Evolutionary conservation across 2,797 vertebrate genomes (phyloP), one percentile per base, ranked within the genome.

Genomic region (Sebastes taczanowskii): DNA sequence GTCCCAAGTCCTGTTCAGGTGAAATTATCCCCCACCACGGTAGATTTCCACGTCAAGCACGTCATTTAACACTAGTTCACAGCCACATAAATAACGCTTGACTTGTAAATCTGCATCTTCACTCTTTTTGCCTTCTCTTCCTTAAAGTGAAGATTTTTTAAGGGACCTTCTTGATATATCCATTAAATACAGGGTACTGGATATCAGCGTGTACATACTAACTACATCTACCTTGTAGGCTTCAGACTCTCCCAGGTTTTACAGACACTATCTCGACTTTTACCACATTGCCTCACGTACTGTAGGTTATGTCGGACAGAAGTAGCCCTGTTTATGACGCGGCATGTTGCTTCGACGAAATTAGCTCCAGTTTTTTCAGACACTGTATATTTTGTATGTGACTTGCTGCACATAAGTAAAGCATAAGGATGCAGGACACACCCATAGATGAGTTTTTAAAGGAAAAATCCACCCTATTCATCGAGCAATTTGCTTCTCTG

Each of bases 331-430:
- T 80, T 90, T 74, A 78, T 82, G 86, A 80, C 78, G 2, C 77
- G 2, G 82, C 83, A 86, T 82, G 88, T 85, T 64, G 67, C 80
- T 81, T 87, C 79, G 34, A 85, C 69, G 78, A 20, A 74, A 66
- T 69, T 81, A 77, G 42, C 78, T 80, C 88, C 74, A 0, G 66
- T 85, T 87, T 84, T 62, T 83, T 80, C 84, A 86, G 82, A 92
- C 93, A 94, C 88, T 93, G 92, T 94, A 94, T 85, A 78, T 88
- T 89, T 90, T 89, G 38, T 88, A 88, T 87, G 87, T 85, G 86
- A 92, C 73, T 86, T 56, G 87, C 87, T 88, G 89, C 91, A 90
- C 87, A 88, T 78, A 42, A 80, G 83, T 76, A 78, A 86, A 75
- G 65, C 29, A 23, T 77, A 82, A 46, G 56, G 63, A 76, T 58